phyloP scores from a whole-genome alignment of 2,113 vertebrate genomes.

The Cephalopholis sonnerati region DNA sequence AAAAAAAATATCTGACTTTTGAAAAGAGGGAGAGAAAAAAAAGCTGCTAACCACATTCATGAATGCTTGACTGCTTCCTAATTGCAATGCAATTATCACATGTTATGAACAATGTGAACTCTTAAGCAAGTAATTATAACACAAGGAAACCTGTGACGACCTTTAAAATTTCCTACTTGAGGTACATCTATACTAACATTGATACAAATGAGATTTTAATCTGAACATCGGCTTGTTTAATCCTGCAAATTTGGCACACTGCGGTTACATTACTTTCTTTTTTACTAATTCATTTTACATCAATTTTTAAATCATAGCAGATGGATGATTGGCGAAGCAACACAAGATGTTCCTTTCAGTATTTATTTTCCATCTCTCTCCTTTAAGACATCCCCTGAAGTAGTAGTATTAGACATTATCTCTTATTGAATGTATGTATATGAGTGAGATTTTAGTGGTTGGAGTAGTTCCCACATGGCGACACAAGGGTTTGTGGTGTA shows the following conservation, averaged over 20 bases:
- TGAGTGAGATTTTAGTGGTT: constrained; percentile 42
- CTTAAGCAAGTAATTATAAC: constrained; percentile 87
- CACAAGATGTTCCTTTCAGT: constrained; percentile 15
- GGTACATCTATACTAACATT: constrained; percentile 71
- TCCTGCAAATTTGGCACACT: constrained; percentile 77
- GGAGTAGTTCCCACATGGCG: constrained; percentile 58
- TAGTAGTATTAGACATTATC: constrained; percentile 12
- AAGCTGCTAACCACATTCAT: constrained; percentile 80
- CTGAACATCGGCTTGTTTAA: constrained; percentile 74
- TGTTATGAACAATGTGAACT: constrained; percentile 86
- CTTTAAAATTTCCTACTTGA: constrained; percentile 77
- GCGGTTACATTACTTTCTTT: constrained; percentile 53
- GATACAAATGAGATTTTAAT: constrained; percentile 80
- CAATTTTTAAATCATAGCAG: constrained; percentile 18
- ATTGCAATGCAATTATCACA: constrained; percentile 85
- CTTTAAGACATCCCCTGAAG: constrained; percentile 19
- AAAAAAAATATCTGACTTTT: constrained; percentile 70
- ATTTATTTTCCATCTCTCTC: constrained; percentile 20
- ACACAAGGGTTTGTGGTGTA: constrained; percentile 56
- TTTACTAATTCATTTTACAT: constrained; percentile 33
- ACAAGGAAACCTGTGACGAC: constrained; percentile 84
- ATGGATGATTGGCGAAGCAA: constrained; percentile 18
- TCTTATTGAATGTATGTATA: constrained; percentile 43
- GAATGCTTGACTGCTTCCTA: constrained; percentile 81
- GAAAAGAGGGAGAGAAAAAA: constrained; percentile 63